Percentiles rank a stretch among this genome's conserved stretches.
These are phyloP conservation scores for Monopterus albus DNA, from an alignment of 2,113 vertebrate genomes.

Conservation along the genomic window DNA sequence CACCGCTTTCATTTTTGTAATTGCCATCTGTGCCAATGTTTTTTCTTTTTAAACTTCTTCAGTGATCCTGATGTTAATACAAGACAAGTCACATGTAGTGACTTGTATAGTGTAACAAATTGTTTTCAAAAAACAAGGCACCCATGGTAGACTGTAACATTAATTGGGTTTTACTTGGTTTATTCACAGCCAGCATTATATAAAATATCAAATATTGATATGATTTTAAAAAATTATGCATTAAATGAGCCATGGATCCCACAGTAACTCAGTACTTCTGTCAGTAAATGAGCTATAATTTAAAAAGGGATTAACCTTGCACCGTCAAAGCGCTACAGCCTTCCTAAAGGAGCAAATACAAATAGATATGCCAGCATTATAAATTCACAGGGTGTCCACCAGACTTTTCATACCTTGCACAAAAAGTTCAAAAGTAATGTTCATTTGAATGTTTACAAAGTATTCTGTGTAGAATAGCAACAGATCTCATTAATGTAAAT, in stretches of 20 bases:
- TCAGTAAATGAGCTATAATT: too few relatives aligned
- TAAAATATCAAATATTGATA: neutral
- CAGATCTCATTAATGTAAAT: constrained; percentile 6
- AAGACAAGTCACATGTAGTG: neutral
- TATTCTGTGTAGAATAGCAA: neutral
- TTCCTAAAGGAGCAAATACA: constrained; percentile 14
- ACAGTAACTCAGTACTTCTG: neutral
- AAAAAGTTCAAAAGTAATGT: too few relatives aligned
- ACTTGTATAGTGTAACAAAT: neutral
- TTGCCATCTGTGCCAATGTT: neutral
- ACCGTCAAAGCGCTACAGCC: neutral
- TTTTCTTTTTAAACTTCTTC: neutral
- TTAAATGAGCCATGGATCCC: too few relatives aligned
- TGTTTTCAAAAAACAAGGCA: neutral
- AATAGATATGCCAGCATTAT: neutral
- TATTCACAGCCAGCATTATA: neutral
- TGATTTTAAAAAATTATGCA: neutral
- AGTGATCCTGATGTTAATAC: neutral
- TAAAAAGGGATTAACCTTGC: too few relatives aligned
- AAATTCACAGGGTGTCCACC: neutral
- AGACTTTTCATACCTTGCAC: too few relatives aligned
- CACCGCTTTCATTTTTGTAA: neutral
- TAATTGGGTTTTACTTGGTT: neutral
- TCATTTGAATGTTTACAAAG: too few relatives aligned
- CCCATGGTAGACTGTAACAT: too few relatives aligned